phyloP scores from a whole-genome alignment of 2,888 invertebrate genomes.

The Scelioninae gen. 1 region DNA sequence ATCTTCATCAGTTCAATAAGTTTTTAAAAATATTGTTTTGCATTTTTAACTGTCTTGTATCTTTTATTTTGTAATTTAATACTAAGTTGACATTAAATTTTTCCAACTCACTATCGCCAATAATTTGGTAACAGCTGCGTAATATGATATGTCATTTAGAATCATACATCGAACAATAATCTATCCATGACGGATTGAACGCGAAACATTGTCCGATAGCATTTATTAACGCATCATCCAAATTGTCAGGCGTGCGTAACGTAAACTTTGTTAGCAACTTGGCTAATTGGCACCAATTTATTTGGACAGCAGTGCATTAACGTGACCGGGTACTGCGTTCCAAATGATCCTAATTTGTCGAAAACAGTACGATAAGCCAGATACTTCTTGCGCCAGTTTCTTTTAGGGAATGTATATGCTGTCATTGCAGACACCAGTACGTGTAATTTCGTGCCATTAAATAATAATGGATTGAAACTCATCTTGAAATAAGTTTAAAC shows the following conservation, averaged over 20 bases:
- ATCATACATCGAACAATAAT: not conserved
- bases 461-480: slow-evolving; percentile 37
- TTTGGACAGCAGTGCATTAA: slow-evolving; percentile 71
- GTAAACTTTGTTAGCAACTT: slow-evolving; percentile 66
- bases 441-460: slow-evolving; percentile 13
- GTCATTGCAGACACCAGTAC: slow-evolving; percentile 8
- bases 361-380: slow-evolving; percentile 77
- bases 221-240: slow-evolving; percentile 23
- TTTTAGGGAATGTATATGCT: slow-evolving; percentile 20
- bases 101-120: too few species aligned
- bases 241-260: slow-evolving; percentile 38
- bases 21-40: too few species aligned
- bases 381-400: slow-evolving; percentile 72
- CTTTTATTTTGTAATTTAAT: too few species aligned
- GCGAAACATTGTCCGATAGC: slow-evolving; percentile 13
- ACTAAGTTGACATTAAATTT: too few species aligned
- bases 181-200: slow-evolving; percentile 11
- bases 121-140: too few species aligned
- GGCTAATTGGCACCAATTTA: slow-evolving; percentile 67
- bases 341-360: slow-evolving; percentile 78
- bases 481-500: not conserved
- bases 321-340: slow-evolving; percentile 71
- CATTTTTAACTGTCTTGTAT: too few species aligned
- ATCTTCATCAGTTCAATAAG: too few species aligned
- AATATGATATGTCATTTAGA: too few species aligned